phyloP scores from a whole-genome alignment of 2,888 invertebrate genomes.

The Busseola fusca region DNA sequence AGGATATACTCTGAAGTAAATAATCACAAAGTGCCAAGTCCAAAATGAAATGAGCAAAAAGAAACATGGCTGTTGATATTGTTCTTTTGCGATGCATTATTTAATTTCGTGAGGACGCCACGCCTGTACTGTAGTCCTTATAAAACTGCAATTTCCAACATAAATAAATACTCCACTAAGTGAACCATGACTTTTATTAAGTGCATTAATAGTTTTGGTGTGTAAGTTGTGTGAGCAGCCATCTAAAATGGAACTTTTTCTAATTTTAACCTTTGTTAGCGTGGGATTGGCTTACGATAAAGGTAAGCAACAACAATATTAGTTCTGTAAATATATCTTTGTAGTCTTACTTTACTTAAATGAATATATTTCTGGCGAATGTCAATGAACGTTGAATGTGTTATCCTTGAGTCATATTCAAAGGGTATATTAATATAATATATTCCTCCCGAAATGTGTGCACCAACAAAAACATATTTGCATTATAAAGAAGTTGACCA shows the following conservation, averaged over 20 bases:
- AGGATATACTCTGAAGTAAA: constrained; percentile 6
- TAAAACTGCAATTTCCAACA: constrained; percentile 16
- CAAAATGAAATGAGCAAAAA: constrained; percentile 6
- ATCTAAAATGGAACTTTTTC: constrained; percentile 73
- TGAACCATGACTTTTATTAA: constrained; percentile 16
- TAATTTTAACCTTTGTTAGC: constrained; percentile 75
- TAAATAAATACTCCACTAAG: constrained; percentile 18
- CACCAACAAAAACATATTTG: too few species aligned
- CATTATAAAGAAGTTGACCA: too few species aligned
- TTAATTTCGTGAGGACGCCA: constrained; percentile 57
- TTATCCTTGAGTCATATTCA: background rate
- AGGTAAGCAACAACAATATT: constrained; percentile 67
- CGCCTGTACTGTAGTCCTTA: constrained; percentile 59
- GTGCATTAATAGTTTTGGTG: constrained; percentile 54
- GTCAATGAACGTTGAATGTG: constrained; percentile 5
- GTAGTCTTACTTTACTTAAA: background rate
- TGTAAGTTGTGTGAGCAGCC: constrained; percentile 40
- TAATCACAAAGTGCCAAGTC: constrained; percentile 21
- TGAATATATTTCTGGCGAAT: background rate
- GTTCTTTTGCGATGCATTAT: constrained; percentile 27
- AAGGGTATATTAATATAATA: too few species aligned
- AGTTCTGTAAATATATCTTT: background rate
- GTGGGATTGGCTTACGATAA: constrained; percentile 76
- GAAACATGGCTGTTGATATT: constrained; percentile 16
- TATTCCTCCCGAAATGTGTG: background rate